Conservation (phyloP, 2,797 vertebrate genomes). For the Platyrinchus mystaceus region DNA sequence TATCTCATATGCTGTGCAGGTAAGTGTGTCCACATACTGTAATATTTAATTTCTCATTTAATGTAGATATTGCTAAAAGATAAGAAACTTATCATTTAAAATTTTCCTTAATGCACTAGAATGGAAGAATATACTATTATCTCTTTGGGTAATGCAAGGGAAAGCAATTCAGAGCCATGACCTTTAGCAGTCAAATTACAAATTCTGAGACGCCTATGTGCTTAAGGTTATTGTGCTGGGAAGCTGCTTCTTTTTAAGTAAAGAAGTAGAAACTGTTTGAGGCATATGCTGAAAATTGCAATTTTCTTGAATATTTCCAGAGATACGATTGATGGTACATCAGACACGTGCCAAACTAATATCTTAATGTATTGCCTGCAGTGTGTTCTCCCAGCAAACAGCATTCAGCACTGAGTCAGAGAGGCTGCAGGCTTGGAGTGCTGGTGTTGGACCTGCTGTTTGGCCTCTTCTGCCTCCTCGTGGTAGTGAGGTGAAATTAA, state of each 20-base stretch:
- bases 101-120: background rate
- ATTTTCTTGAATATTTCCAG: background rate
- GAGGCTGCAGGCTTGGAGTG: rapidly evolving
- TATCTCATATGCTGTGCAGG: constrained; percentile 92
- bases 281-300: background rate
- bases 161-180: background rate
- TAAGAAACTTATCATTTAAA: background rate
- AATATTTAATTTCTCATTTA: background rate
- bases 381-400: background rate
- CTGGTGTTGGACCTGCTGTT: background rate
- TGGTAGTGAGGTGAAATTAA: background rate
- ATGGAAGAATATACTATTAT: background rate
- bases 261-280: background rate
- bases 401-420: rapidly evolving
- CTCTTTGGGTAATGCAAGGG: background rate
- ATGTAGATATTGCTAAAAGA: background rate
- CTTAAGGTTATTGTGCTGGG: background rate
- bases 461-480: constrained; percentile 27
- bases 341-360: background rate
- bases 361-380: background rate
- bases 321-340: background rate
- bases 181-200: background rate
- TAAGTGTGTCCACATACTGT: background rate
- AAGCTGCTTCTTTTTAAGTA: background rate
- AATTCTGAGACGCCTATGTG: background rate